Percentiles rank a stretch among this genome's conserved stretches.
These are phyloP conservation scores for Pygoscelis adeliae DNA, from an alignment of 2,113 vertebrate species.

Conservation along the genomic window DNA sequence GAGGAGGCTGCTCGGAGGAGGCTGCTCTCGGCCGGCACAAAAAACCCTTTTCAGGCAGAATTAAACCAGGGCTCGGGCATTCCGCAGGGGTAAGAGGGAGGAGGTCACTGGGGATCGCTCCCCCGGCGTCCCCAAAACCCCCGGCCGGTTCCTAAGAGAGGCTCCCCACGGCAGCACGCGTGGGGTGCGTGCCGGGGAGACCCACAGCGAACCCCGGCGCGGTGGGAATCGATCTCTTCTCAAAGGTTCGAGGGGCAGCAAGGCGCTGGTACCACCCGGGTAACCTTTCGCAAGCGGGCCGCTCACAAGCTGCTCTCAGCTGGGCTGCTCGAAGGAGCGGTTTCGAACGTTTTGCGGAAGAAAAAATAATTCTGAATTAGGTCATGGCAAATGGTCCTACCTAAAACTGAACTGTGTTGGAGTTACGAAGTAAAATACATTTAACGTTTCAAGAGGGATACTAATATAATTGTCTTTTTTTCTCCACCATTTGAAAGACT, in stretches of 20 bases:
- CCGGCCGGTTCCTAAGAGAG: not conserved
- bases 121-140: not conserved
- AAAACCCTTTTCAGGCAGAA: constrained; percentile 32
- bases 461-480: not conserved
- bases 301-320: not conserved
- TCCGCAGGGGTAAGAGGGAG: not conserved
- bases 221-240: too few species aligned
- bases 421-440: not conserved
- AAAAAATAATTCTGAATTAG: not conserved
- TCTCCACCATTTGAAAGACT: not conserved
- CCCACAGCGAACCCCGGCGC: accelerated
- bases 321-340: not conserved
- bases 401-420: not conserved
- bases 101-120: not conserved
- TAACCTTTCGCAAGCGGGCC: not conserved
- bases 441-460: not conserved
- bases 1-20: not conserved
- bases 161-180: too few species aligned
- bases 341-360: too few species aligned
- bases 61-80: not conserved
- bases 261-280: not conserved
- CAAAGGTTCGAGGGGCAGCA: accelerated
- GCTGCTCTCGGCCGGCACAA: not conserved
- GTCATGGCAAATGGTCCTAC: not conserved
- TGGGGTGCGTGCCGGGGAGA: too few species aligned